Evolutionary conservation across 2,113 vertebrate species (phyloP), one percentile per base, ranked within the genome.

Genomic region (Scopus umbretta): DNA sequence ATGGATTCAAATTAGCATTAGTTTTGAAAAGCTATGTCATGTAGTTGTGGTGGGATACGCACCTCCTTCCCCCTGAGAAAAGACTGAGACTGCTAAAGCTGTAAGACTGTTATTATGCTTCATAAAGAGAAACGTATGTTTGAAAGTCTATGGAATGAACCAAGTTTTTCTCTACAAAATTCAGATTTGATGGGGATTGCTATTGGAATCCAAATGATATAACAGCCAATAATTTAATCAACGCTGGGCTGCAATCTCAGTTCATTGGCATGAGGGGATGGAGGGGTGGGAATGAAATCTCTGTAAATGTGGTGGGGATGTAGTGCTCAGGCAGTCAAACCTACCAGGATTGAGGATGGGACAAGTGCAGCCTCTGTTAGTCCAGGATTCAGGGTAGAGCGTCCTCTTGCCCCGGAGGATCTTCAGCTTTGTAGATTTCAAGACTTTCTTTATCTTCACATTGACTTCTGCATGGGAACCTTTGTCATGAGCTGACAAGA

Each of bases 351-450:
- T 99, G 86, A 99, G 99, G 93, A 99, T 98, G 23, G 99, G 99
- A 88, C 99, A 99, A 80, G 99, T 99, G 94, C 99, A 99, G 86
- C 99, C 99, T 96, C 99, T 98, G 56, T 98, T 98, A 4, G 99
- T 99, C 99, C 99, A 99, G 34, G 99, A 99, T 97, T 99, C 99
- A 8, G 99, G 99, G 94, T 99, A 99, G 52, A 99, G 98, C 0
- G 98, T 99, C 85, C 98, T 97, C 40, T 98, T 98, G 92, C 99
- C 98, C n/a, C 97, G 97, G 30, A 98, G 98, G 88, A 99, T 98
- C 98, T 99, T 99, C 95, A 99, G 83, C 96, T 99, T 99, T 85
- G 99, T 98, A 90, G 98, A 99, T 97, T 98, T 99, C 95, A 99
- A 97, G 81, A 99, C 98, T 97, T 99, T 99, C 97, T 99, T 99